Conservation (phyloP, 2,888 invertebrate genomes). For the Eulithis prunata region DNA sequence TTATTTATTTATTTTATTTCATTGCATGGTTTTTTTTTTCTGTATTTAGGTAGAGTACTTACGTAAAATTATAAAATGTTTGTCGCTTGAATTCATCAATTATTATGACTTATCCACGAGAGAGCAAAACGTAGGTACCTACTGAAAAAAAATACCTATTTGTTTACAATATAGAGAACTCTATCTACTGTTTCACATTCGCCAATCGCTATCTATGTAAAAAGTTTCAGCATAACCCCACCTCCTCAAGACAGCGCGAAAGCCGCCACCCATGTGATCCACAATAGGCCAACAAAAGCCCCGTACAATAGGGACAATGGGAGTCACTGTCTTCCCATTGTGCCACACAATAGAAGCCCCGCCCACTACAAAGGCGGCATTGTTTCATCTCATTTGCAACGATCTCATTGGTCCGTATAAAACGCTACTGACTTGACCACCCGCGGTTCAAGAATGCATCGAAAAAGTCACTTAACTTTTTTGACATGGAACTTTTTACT, state of each 20-base stretch:
- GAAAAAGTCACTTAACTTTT: slow-evolving; percentile 45
- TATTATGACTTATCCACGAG: too few species aligned
- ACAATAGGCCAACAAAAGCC: slow-evolving; percentile 53
- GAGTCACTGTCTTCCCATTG: slow-evolving; percentile 78
- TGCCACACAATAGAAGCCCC: slow-evolving; percentile 72
- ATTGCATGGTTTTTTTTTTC: too few species aligned
- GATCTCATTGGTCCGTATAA: slow-evolving; percentile 65
- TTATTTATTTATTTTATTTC: too few species aligned
- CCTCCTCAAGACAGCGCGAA: slow-evolving; percentile 43
- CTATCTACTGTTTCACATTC: slow-evolving; percentile 28
- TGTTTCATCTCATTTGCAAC: slow-evolving; percentile 71
- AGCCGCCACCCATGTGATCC: slow-evolving; percentile 47
- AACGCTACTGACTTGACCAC: slow-evolving; percentile 55
- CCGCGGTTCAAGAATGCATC: slow-evolving; percentile 48
- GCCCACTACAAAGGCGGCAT: slow-evolving; percentile 73
- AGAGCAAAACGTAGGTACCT: too few species aligned
- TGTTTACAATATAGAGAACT: not conserved
- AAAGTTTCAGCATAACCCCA: slow-evolving; percentile 59
- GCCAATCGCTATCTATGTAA: slow-evolving; percentile 52
- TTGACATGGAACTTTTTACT: slow-evolving; percentile 28
- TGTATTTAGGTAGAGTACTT: too few species aligned
- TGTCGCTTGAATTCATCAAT: too few species aligned
- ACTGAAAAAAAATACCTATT: not conserved
- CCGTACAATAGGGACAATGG: slow-evolving; percentile 75
- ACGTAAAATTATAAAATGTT: too few species aligned